These are phyloP conservation scores for Chionomys nivalis DNA, from an alignment of 2,113 vertebrate species.

Conservation along the genomic window DNA sequence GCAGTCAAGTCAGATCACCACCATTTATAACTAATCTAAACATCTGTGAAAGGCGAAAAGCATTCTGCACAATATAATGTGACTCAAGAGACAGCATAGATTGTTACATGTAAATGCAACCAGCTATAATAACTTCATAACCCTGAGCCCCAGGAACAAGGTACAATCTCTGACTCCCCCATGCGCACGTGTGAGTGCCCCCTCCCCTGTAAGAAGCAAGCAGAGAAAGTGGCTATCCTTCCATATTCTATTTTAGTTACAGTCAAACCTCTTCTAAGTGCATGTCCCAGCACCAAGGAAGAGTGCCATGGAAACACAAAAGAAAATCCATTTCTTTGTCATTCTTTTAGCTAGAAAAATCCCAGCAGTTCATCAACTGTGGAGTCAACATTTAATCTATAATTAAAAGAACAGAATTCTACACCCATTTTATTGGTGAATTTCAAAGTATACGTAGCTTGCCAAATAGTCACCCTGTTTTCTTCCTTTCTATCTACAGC, in stretches of 20 bases:
- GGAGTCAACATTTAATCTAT: neutral
- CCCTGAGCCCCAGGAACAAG: neutral
- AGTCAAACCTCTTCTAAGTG: slow-evolving; percentile 43
- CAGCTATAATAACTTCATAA: slow-evolving; percentile 22
- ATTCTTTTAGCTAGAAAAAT: slow-evolving; percentile 56
- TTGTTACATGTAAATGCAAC: neutral
- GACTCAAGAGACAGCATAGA: slow-evolving; percentile 22
- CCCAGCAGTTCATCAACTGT: slow-evolving; percentile 28
- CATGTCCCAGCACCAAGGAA: neutral
- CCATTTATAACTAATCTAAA: slow-evolving; percentile 24
- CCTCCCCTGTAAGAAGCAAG: neutral
- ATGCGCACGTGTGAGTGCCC: neutral
- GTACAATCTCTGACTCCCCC: neutral
- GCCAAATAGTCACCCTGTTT: neutral
- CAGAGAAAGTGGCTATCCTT: neutral
- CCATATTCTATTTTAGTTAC: slow-evolving; percentile 43
- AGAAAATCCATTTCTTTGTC: slow-evolving; percentile 33
- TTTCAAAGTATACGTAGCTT: neutral
- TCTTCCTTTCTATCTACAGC: slow-evolving; percentile 4
- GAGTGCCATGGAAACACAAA: slow-evolving; percentile 32
- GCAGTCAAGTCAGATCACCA: neutral
- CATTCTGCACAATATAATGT: neutral
- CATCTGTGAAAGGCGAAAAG: slow-evolving; percentile 5
- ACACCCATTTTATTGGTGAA: slow-evolving; percentile 32
- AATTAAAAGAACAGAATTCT: slow-evolving; percentile 30